Percentiles rank a stretch among this genome's conserved stretches.
Conservation (phyloP, 2,888 invertebrate genomes). For the Amphipyra tragopoginis region DNA sequence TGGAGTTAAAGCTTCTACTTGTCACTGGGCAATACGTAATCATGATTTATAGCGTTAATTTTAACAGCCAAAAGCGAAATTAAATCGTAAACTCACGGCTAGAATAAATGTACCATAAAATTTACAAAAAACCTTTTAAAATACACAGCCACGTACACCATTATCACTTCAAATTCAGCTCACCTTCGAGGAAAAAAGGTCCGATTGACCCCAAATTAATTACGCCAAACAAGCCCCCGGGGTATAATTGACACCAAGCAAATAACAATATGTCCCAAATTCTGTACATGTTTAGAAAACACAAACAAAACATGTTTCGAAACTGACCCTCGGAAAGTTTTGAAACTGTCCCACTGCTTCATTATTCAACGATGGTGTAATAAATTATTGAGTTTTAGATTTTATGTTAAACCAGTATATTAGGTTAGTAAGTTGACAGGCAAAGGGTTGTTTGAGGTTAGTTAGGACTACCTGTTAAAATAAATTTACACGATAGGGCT, state of each 20-base stretch:
- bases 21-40: too few species aligned
- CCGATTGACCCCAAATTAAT: constrained; percentile 41
- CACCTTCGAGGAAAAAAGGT: constrained; percentile 26
- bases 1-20: too few species aligned
- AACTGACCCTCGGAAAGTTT: constrained; percentile 36
- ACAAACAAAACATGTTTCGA: constrained; percentile 30
- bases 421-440: constrained; percentile 29
- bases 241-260: constrained; percentile 41
- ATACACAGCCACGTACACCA: constrained; percentile 11
- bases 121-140: background rate
- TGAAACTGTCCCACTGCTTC: constrained; percentile 42
- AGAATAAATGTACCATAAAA: background rate
- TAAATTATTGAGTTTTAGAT: constrained; percentile 53
- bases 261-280: constrained; percentile 45
- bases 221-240: constrained; percentile 36
- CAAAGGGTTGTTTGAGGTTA: constrained; percentile 1
- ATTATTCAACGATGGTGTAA: constrained; percentile 47
- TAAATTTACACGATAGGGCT: constrained; percentile 5
- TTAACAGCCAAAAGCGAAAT: too few species aligned
- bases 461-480: constrained; percentile 28
- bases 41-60: too few species aligned
- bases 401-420: constrained; percentile 49
- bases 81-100: background rate
- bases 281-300: constrained; percentile 30
- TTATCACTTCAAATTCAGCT: constrained; percentile 38